Conservation (phyloP, 1,140 invertebrate genomes). For the Achatina immaculata region DNA sequence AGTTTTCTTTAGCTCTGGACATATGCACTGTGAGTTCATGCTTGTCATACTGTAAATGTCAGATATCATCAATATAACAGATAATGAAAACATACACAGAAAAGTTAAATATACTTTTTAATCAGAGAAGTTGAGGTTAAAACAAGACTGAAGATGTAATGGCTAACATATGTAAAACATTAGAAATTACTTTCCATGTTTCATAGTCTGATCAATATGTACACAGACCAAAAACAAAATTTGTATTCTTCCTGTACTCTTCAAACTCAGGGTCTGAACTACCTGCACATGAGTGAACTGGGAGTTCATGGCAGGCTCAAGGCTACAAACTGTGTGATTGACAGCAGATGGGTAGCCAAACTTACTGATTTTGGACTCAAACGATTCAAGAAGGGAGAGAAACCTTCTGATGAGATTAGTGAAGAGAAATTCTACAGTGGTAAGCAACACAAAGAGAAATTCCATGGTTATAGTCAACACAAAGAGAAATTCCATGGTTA, state of each 20-base stretch:
- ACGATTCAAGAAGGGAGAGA: constrained; percentile 74
- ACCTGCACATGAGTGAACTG: constrained; percentile 89
- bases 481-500: too few relatives aligned
- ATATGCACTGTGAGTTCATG: constrained; percentile 79
- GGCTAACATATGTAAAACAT: too few relatives aligned
- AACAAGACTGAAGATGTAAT: too few relatives aligned
- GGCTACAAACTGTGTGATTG: constrained; percentile 96
- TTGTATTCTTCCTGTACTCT: constrained; percentile 16
- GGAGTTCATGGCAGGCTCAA: constrained; percentile 95
- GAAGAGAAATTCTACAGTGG: constrained; percentile 35
- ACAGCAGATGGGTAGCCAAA: constrained; percentile 94
- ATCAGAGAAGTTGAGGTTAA: too few relatives aligned
- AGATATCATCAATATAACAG: too few relatives aligned
- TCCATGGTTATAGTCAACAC: too few relatives aligned
- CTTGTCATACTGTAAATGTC: constrained; percentile 72
- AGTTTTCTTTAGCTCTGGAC: constrained; percentile 92
- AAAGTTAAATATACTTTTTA: too few relatives aligned
- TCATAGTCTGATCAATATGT: too few relatives aligned
- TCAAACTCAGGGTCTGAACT: constrained; percentile 84
- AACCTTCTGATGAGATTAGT: constrained; percentile 24
- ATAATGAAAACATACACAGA: too few relatives aligned
- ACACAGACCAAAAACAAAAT: too few relatives aligned
- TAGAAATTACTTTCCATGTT: too few relatives aligned
- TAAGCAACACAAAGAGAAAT: constrained; percentile 32
- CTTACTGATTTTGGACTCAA: constrained; percentile 92